phyloP scores from a whole-genome alignment of 2,797 vertebrate species.

The Clarias pachynema region DNA sequence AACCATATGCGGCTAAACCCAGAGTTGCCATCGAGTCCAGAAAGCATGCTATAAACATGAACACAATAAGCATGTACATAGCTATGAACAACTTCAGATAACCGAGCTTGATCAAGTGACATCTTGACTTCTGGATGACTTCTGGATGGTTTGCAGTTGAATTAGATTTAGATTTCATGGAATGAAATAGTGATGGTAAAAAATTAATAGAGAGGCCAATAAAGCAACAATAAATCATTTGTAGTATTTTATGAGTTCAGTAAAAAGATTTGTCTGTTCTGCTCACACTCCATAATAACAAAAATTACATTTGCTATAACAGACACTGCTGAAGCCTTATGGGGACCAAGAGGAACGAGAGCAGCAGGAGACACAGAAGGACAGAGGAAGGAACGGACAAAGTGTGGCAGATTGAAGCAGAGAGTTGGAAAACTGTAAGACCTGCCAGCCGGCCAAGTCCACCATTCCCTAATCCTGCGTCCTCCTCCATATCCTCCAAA shows the following conservation, averaged over 20 bases:
- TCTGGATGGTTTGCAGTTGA: not conserved
- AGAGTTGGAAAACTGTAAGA: conserved; percentile 60
- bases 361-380: conserved; percentile 18
- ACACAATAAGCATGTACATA: not conserved
- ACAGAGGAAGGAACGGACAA: not conserved
- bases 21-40: conserved; percentile 90
- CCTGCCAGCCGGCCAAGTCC: conserved; percentile 94
- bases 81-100: not conserved
- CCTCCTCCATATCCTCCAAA: conserved; percentile 96
- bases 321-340: conserved; percentile 14
- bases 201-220: not conserved
- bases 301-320: conserved; percentile 24
- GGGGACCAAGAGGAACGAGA: conserved; percentile 19
- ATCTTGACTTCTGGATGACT: not conserved
- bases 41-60: conserved; percentile 72
- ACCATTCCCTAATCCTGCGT: conserved; percentile 95
- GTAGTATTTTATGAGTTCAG: not conserved
- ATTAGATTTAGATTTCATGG: not conserved
- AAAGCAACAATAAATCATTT: not conserved
- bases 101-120: not conserved
- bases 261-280: not conserved
- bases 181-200: not conserved
- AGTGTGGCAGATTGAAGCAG: not conserved
- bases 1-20: conserved; percentile 94
- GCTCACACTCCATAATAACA: not conserved